Evolutionary conservation across 2,888 invertebrate genomes (phyloP).

Genomic region (Lepidonotus clava): DNA sequence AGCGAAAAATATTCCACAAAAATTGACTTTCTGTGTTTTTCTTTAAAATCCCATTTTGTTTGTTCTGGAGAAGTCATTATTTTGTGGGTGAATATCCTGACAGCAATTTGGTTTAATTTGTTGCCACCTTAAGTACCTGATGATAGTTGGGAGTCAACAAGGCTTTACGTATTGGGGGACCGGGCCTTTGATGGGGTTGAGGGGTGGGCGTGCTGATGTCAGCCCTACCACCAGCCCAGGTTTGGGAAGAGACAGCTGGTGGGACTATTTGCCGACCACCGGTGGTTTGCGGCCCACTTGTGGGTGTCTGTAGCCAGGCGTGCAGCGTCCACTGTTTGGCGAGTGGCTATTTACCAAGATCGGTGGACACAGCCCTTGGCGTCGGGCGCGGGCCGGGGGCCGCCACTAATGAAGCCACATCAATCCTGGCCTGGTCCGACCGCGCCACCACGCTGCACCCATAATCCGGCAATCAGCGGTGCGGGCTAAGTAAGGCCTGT

Average conservation of each 20-base stretch:
- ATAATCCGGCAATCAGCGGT: not conserved
- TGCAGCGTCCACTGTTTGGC: not conserved
- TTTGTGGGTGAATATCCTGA: too few relatives aligned
- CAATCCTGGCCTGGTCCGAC: conserved; percentile 28
- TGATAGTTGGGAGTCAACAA: too few relatives aligned
- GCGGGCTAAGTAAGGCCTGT: conserved; percentile 13
- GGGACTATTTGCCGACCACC: conserved; percentile 14
- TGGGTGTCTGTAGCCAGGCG: not conserved
- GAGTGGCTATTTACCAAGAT: conserved; percentile 12
- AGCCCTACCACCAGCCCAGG: not conserved
- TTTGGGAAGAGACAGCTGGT: conserved; percentile 51
- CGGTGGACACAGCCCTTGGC: conserved; percentile 17
- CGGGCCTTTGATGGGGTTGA: not conserved
- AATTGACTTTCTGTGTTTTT: too few relatives aligned
- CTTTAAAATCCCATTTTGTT: too few relatives aligned
- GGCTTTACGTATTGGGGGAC: too few relatives aligned
- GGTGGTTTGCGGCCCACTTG: conserved; percentile 31
- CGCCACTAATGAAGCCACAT: conserved; percentile 47
- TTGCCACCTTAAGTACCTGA: too few relatives aligned
- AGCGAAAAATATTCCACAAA: too few relatives aligned
- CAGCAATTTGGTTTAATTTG: too few relatives aligned
- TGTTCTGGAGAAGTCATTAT: too few relatives aligned
- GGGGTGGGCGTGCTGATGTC: not conserved
- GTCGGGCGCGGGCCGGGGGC: not conserved
- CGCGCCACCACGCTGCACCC: not conserved